A percentile compares a stretch with the other conserved stretches of the same genome.
Conservation (phyloP, 2,797 vertebrate genomes). For the Florisuga fusca region DNA sequence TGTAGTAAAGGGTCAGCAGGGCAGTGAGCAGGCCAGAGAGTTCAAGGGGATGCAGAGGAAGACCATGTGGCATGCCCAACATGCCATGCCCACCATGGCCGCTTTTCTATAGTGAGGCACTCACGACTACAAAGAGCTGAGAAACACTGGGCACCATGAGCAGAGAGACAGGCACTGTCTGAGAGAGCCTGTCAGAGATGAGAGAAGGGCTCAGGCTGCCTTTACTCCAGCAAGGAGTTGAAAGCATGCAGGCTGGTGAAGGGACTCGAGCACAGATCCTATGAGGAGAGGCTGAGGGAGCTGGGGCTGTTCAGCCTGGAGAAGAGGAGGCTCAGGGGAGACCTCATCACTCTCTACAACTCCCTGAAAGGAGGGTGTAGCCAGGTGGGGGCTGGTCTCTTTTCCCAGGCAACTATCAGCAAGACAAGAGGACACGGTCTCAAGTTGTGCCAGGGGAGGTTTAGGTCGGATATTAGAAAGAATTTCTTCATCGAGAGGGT, state of each 20-base stretch:
- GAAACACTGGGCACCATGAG: not conserved
- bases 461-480: too few species aligned
- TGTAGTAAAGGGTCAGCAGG: not conserved
- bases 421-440: too few species aligned
- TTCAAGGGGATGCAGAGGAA: not conserved
- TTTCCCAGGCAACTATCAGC: too few species aligned
- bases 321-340: too few species aligned
- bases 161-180: not conserved
- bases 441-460: too few species aligned
- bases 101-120: not conserved
- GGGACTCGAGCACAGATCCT: too few species aligned
- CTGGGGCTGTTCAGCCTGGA: too few species aligned
- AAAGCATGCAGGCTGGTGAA: not conserved
- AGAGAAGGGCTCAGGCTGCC: not conserved
- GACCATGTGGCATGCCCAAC: fast-evolving
- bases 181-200: not conserved
- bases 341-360: too few species aligned
- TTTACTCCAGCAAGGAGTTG: not conserved
- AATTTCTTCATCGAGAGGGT: too few species aligned
- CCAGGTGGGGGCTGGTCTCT: too few species aligned
- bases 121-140: not conserved
- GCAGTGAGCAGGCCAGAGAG: not conserved
- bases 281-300: too few species aligned
- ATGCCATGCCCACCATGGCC: fast-evolving
- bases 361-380: too few species aligned